Evolutionary conservation across 1,140 invertebrate genomes (phyloP).

Genomic region (Aleiodes sp.): DNA sequence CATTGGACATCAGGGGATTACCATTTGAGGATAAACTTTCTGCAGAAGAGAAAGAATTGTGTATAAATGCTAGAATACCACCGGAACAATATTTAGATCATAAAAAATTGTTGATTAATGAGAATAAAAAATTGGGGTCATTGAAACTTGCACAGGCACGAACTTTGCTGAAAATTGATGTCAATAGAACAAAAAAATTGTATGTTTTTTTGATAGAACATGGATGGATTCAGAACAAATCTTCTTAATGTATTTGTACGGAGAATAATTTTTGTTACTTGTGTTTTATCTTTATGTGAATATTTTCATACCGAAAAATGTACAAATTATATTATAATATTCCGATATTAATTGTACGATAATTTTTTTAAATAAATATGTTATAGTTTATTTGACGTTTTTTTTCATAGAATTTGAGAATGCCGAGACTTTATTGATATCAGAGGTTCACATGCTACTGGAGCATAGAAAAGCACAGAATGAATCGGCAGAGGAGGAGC

Average conservation of each 20-base stretch:
- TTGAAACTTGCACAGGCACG: conserved; percentile 83
- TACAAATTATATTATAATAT: not conserved
- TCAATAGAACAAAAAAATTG: conserved; percentile 91
- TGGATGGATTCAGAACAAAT: conserved; percentile 71
- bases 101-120: conserved; percentile 76
- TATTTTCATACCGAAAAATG: not conserved
- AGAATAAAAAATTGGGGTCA: conserved; percentile 78
- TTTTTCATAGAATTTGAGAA: conserved; percentile 93
- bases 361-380: too few relatives aligned
- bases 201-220: conserved; percentile 83
- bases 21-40: conserved; percentile 83
- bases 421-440: conserved; percentile 96
- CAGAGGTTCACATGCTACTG: conserved; percentile 97
- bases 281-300: too few relatives aligned
- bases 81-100: conserved; percentile 83
- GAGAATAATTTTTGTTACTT: not conserved
- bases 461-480: conserved; percentile 98
- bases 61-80: conserved; percentile 76
- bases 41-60: conserved; percentile 77
- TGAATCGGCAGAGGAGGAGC: conserved; percentile 97
- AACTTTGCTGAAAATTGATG: conserved; percentile 88
- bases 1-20: conserved; percentile 79
- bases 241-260: conserved; percentile 20
- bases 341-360: not conserved
- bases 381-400: not conserved